Conservation (phyloP, 2,113 vertebrate genomes). For the Triplophysa rosa region DNA sequence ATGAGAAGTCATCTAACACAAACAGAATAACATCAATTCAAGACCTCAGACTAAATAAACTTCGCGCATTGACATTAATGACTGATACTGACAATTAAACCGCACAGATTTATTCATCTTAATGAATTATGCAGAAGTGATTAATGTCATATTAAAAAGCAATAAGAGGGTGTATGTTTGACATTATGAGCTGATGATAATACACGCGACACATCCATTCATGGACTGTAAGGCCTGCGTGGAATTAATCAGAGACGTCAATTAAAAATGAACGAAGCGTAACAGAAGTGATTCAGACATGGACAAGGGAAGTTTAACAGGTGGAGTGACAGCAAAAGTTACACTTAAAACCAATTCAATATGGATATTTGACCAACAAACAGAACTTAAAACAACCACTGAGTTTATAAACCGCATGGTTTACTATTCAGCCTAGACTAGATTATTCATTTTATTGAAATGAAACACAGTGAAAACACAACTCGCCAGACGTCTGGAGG, state of each 20-base stretch:
- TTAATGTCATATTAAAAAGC: conserved; percentile 54
- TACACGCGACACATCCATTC: background rate
- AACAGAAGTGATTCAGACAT: background rate
- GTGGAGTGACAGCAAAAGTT: background rate
- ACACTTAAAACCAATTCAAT: background rate
- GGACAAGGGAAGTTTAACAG: background rate
- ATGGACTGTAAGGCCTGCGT: background rate
- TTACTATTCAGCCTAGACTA: too few species aligned
- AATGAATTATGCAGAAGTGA: conserved; percentile 45
- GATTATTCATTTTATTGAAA: too few species aligned
- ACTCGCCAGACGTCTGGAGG: background rate
- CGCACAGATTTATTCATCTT: background rate
- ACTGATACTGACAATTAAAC: background rate
- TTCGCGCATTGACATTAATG: too few species aligned
- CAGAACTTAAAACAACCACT: too few species aligned
- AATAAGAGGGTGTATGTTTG: conserved; percentile 11
- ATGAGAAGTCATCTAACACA: too few species aligned
- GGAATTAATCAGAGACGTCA: background rate
- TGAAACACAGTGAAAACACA: background rate
- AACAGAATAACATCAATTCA: too few species aligned
- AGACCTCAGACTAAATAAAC: too few species aligned
- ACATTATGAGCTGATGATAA: background rate
- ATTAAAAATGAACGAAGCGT: background rate
- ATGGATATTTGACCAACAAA: too few species aligned
- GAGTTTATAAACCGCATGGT: too few species aligned